Base-by-base conservation (phyloP, 2,113 vertebrate species). In the Calcarius ornatus region DNA sequence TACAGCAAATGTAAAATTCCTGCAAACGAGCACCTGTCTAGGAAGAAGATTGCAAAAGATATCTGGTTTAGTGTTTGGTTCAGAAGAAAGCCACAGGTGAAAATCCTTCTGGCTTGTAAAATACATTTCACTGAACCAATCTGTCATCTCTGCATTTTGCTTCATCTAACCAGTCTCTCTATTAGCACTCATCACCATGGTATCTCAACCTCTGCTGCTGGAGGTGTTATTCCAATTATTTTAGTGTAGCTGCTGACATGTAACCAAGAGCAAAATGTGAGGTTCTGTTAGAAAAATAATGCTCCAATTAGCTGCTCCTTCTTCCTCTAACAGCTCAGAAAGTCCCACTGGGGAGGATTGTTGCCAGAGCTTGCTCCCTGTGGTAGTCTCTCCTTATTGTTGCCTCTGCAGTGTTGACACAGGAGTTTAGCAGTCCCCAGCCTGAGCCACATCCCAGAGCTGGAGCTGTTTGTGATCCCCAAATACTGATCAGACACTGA, bases 151-250 rank as follows among this genome's bases (percentile, higher is more conserved):
- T 68, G 79, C 48, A 68, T 84, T 77, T 66, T 71, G 69, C 64
- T 84, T 83, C 43, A 70, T 64, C 93, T 66, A 92, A 48, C 50
- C 51, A 43, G 33, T 51, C 59, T 81, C 68, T 65, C 75, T 48
- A n/a, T 73, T 92, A 91, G 76, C 64, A 24, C 92, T 86, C 92
- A 78, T 93, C 81, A 65, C 92, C 83, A 77, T 60, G 81, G 86
- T 81, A 88, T 57, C 91, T 92, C 87, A 95, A 86, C 86, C 51
- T 16, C 86, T 90, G 51, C 78, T 82, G 86, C 81, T 93, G 82
- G 57, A 94, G 88, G 69, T 97, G 92, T 86, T 93, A 90, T 90
- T 88, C 92, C 86, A 95, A 82, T 95, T 91, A 95, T 72, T 93
- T 88, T 25, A 38, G 76, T 66, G 76, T 47, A 69, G 81, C 92